Conservation (phyloP, 2,113 vertebrate species). For the Cercocebus atys region DNA sequence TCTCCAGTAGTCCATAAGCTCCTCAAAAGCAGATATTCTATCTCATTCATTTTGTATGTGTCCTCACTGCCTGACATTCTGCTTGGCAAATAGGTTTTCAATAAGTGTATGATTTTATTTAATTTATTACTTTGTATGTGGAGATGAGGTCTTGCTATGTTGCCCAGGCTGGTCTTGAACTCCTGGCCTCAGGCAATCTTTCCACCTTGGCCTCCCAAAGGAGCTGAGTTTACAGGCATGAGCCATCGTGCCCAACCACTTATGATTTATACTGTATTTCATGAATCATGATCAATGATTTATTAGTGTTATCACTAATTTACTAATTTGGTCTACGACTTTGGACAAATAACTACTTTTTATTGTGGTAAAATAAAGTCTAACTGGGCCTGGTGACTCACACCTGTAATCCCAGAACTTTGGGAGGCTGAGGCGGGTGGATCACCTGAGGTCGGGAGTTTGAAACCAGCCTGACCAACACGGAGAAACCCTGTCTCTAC, state of each 20-base stretch:
- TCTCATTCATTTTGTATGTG: slow-evolving; percentile 5
- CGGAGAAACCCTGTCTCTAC: too few relatives aligned
- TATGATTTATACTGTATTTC: slow-evolving; percentile 8
- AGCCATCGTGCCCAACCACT: too few relatives aligned
- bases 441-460: too few relatives aligned
- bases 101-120: background rate
- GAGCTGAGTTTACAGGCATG: too few relatives aligned
- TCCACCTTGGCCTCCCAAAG: too few relatives aligned
- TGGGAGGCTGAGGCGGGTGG: too few relatives aligned
- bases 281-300: slow-evolving; percentile 15
- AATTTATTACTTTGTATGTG: too few relatives aligned
- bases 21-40: background rate
- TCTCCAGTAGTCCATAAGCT: background rate
- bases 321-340: slow-evolving; percentile 19
- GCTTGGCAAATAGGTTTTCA: background rate
- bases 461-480: too few relatives aligned
- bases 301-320: slow-evolving; percentile 31
- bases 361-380: slow-evolving; percentile 17
- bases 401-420: background rate
- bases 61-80: background rate
- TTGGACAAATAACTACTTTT: slow-evolving; percentile 8
- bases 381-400: too few relatives aligned
- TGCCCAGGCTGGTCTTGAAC: too few relatives aligned
- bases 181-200: too few relatives aligned
- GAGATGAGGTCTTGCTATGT: too few relatives aligned